Conservation (phyloP, 2,888 invertebrate genomes). For the Thyatira batis region DNA sequence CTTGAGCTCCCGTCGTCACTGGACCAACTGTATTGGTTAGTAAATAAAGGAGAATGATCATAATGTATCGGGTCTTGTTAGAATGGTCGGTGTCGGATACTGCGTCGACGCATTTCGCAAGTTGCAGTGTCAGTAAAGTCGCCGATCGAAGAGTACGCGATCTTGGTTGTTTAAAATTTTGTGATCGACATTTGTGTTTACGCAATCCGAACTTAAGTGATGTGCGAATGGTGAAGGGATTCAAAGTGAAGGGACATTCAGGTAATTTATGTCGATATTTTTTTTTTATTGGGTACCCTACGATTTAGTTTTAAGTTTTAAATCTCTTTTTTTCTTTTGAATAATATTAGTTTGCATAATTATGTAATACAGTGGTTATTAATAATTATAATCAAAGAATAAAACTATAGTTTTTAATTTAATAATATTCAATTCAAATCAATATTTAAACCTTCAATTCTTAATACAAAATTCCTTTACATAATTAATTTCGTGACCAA, state of each 20-base stretch:
- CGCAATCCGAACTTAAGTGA: neutral
- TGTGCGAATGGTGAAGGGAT: neutral
- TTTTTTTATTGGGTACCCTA: neutral
- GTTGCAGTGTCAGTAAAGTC: conserved; percentile 1
- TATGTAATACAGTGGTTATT: too few species aligned
- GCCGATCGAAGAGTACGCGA: neutral
- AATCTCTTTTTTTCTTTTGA: neutral
- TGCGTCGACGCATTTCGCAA: conserved; percentile 4
- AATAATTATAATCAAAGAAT: too few species aligned
- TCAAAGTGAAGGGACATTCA: neutral
- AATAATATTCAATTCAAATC: too few species aligned
- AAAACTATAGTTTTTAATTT: too few species aligned
- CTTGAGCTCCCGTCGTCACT: neutral
- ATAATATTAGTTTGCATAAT: neutral
- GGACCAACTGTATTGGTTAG: neutral
- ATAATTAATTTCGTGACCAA: too few species aligned
- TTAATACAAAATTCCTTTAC: too few species aligned
- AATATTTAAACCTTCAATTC: too few species aligned
- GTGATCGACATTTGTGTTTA: neutral
- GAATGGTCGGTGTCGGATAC: neutral
- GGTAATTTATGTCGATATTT: neutral
- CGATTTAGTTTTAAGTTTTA: too few species aligned
- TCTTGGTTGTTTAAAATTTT: neutral
- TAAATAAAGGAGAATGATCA: neutral
- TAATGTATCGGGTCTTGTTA: neutral